A percentile compares a stretch with the other conserved stretches of the same genome.
phyloP scores from a whole-genome alignment of 2,797 vertebrate genomes.

The Clarias pachynema region DNA sequence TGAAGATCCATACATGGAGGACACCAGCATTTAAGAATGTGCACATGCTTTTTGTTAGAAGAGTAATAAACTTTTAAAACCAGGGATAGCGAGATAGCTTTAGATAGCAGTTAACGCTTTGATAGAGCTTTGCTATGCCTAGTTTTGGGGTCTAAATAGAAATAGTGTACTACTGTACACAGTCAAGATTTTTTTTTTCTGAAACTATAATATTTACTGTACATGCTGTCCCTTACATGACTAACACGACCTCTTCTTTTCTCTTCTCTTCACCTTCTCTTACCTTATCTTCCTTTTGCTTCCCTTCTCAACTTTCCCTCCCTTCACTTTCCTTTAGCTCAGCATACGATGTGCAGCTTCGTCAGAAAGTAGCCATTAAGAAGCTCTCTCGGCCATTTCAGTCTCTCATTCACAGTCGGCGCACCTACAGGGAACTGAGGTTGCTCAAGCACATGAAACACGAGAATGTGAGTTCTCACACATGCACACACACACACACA shows the following conservation, averaged over 20 bases:
- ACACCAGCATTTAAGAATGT: neutral
- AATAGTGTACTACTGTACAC: neutral
- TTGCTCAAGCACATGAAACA: constrained; percentile 99
- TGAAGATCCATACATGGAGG: constrained; percentile 6
- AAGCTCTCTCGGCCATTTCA: constrained; percentile 96
- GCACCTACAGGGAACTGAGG: constrained; percentile 93
- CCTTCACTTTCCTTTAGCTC: constrained; percentile 74
- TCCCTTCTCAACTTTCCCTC: neutral
- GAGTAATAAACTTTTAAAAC: neutral
- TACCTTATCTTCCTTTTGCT: neutral
- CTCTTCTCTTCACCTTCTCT: neutral
- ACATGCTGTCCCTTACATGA: neutral
- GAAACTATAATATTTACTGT: constrained; percentile 1
- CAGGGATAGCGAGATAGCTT: neutral
- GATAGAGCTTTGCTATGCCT: neutral
- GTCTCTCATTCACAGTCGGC: constrained; percentile 93
- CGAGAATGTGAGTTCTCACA: constrained; percentile 87
- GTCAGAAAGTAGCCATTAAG: constrained; percentile 94
- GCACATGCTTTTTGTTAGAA: constrained; percentile 19
- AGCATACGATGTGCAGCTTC: constrained; percentile 83
- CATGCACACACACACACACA: neutral
- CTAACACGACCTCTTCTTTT: neutral
- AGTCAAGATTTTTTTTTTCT: neutral
- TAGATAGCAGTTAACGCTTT: neutral
- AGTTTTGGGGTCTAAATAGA: neutral